Percentiles rank a stretch among this genome's conserved stretches.
Conservation (phyloP, 1,140 invertebrate species). For the Drosophila subpulchrella region DNA sequence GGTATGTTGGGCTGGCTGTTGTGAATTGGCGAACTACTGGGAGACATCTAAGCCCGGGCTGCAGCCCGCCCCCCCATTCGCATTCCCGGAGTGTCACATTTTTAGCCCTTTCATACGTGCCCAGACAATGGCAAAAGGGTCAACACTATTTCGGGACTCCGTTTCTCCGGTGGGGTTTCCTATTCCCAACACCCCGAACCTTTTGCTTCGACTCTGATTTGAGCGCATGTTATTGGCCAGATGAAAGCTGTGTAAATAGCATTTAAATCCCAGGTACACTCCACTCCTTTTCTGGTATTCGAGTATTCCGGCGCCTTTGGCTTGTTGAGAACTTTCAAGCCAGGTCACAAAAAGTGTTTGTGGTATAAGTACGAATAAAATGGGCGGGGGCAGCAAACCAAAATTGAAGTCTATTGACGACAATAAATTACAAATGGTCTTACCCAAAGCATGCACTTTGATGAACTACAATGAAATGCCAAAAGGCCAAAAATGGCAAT, state of each 20-base stretch:
- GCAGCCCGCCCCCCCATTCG: constrained; percentile 21
- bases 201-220: constrained; percentile 33
- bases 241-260: constrained; percentile 76
- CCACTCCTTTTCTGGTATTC: constrained; percentile 21
- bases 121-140: constrained; percentile 78
- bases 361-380: constrained; percentile 19
- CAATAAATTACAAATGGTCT: constrained; percentile 26
- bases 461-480: constrained; percentile 4
- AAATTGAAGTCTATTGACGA: constrained; percentile 5
- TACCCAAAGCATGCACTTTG: background rate
- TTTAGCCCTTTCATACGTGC: constrained; percentile 73
- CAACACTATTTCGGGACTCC: constrained; percentile 67
- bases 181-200: constrained; percentile 11
- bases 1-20: constrained; percentile 3
- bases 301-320: constrained; percentile 16
- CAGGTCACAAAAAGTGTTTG: constrained; percentile 6
- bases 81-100: constrained; percentile 64
- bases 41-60: constrained; percentile 23
- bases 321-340: constrained; percentile 4
- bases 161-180: constrained; percentile 10
- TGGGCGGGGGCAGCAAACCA: background rate
- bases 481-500: background rate
- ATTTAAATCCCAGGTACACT: constrained; percentile 70
- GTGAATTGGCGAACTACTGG: background rate
- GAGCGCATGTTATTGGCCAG: constrained; percentile 63